Evolutionary conservation across 1,140 invertebrate genomes (phyloP).

Genomic region (Scaptomyza pallida): DNA sequence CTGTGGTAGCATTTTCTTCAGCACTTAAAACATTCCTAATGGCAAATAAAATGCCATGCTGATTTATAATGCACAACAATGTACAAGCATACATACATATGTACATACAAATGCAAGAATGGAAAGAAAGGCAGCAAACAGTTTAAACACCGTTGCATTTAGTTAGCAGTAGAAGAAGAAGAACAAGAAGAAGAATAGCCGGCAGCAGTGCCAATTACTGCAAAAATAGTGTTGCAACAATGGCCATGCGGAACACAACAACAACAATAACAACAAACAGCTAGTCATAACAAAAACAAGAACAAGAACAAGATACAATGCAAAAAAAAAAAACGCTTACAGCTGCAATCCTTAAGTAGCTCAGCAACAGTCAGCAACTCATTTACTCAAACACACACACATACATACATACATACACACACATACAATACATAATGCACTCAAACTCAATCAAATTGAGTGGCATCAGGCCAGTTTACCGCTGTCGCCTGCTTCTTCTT

Average conservation of each 20-base stretch:
- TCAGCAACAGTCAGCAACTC: conserved; percentile 9
- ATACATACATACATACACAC: neutral
- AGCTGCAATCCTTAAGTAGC: conserved; percentile 20
- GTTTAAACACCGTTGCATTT: conserved; percentile 67
- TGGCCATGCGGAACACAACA: conserved; percentile 66
- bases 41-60: conserved; percentile 62
- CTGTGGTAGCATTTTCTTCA: too few relatives aligned
- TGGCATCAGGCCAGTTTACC: conserved; percentile 52
- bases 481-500: conserved; percentile 13
- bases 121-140: conserved; percentile 60
- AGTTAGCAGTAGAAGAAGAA: conserved; percentile 33
- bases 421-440: conserved; percentile 10
- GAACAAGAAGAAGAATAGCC: conserved; percentile 31
- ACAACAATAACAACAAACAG: conserved; percentile 17
- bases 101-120: conserved; percentile 4
- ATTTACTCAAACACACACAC: conserved; percentile 22
- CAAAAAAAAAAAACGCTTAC: conserved; percentile 20
- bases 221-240: conserved; percentile 77
- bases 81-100: neutral
- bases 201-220: conserved; percentile 68
- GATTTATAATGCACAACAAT: conserved; percentile 8
- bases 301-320: conserved; percentile 40
- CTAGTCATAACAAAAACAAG: conserved; percentile 12
- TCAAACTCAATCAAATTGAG: conserved; percentile 62
- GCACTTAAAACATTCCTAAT: too few relatives aligned